Conservation (phyloP, 2,113 vertebrate genomes). For the Clarias batrachus region DNA sequence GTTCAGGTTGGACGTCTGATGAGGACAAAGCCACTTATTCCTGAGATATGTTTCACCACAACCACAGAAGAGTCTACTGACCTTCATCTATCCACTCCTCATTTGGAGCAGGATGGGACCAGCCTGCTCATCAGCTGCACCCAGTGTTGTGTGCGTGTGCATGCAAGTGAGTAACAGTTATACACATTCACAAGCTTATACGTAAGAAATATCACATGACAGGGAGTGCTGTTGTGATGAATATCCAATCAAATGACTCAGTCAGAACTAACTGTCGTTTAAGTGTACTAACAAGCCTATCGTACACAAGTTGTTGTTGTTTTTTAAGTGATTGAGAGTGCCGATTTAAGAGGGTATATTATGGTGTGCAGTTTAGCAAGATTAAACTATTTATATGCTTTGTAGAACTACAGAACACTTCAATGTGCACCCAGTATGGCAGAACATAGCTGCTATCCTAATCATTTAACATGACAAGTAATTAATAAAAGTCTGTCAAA, state of each 20-base stretch:
- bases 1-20: conserved; percentile 59
- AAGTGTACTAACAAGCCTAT: too few relatives aligned
- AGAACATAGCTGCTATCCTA: not conserved
- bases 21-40: conserved; percentile 91
- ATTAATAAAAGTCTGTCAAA: not conserved
- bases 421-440: not conserved
- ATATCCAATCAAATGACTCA: not conserved
- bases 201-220: too few relatives aligned
- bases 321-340: too few relatives aligned
- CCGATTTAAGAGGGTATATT: too few relatives aligned
- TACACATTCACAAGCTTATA: not conserved
- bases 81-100: conserved; percentile 77
- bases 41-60: conserved; percentile 93
- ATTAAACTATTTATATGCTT: not conserved
- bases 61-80: conserved; percentile 82
- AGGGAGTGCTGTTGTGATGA: not conserved
- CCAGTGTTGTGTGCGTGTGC: conserved; percentile 88
- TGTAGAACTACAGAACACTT: not conserved
- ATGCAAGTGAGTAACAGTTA: conserved; percentile 82
- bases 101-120: conserved; percentile 90
- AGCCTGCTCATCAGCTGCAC: conserved; percentile 90
- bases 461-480: not conserved
- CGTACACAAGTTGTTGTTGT: too few relatives aligned
- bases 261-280: too few relatives aligned
- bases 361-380: not conserved